Evolutionary conservation across 2,797 vertebrate species (phyloP).

Genomic region (Melopsittacus undulatus): DNA sequence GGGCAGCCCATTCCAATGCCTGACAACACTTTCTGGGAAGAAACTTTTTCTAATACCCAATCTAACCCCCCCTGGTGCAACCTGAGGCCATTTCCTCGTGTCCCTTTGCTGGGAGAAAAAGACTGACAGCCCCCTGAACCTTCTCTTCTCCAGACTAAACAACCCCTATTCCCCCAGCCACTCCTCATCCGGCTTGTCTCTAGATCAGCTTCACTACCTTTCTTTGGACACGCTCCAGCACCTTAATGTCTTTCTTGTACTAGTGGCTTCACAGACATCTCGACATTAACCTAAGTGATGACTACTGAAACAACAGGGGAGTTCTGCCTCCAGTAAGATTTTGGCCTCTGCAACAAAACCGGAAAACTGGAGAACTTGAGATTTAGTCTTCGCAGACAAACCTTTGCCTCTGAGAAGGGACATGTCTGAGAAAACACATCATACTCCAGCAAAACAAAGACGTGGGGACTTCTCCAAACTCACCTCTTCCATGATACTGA

Average conservation of each 20-base stretch:
- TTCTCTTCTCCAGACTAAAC: neutral
- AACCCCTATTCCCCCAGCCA: neutral
- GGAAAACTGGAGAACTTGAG: neutral
- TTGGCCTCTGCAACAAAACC: neutral
- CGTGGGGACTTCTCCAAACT: neutral
- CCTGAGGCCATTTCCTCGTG: neutral
- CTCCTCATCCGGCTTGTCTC: neutral
- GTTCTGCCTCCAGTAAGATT: neutral
- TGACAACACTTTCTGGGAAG: neutral
- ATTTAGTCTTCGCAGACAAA: neutral
- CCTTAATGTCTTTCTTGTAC: neutral
- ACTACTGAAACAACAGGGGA: neutral
- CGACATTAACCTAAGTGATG: neutral
- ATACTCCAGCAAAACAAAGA: neutral
- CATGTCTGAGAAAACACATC: neutral
- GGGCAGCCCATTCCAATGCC: neutral
- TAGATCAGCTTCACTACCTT: neutral
- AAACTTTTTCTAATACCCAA: neutral
- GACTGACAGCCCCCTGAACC: neutral
- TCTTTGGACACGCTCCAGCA: neutral
- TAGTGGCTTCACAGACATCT: neutral
- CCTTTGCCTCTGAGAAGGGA: neutral
- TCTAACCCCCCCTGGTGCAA: neutral
- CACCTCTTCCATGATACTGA: neutral
- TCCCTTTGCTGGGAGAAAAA: neutral